Percentiles rank a stretch among this genome's conserved stretches.
These are phyloP conservation scores for Podarcis raffonei DNA, from an alignment of 2,113 vertebrate genomes.

Conservation along the genomic window DNA sequence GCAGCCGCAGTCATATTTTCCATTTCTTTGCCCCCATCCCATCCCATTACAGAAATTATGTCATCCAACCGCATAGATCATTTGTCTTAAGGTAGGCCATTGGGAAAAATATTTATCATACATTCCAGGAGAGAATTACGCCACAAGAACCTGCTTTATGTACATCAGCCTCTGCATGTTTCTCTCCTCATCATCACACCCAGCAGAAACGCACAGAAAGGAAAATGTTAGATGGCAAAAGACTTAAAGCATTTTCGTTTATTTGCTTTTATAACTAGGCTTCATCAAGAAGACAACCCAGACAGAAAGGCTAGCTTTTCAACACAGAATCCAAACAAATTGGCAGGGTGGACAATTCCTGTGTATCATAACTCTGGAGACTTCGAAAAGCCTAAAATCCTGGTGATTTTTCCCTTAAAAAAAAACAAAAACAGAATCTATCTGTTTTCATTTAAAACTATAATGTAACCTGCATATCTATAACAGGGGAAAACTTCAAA, in stretches of 20 bases:
- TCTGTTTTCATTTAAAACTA: slow-evolving; percentile 21
- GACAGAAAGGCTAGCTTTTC: background rate
- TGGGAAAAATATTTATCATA: slow-evolving; percentile 14
- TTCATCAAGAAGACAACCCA: background rate
- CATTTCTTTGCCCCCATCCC: background rate
- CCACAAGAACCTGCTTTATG: background rate
- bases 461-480: background rate
- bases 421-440: background rate
- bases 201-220: background rate
- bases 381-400: background rate
- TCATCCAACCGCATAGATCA: background rate
- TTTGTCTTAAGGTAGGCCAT: background rate
- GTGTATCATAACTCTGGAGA: background rate
- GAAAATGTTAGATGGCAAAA: background rate
- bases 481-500: background rate
- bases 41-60: slow-evolving; percentile 1
- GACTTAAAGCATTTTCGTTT: background rate
- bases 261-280: slow-evolving; percentile 17
- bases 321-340: slow-evolving; percentile 1
- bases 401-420: background rate
- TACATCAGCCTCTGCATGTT: background rate
- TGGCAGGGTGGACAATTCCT: background rate
- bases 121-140: background rate
- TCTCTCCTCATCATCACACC: slow-evolving; percentile 10
- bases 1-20: background rate